Evolutionary conservation across 2,797 vertebrate species (phyloP).

Genomic region (Aeoliscus strigatus): DNA sequence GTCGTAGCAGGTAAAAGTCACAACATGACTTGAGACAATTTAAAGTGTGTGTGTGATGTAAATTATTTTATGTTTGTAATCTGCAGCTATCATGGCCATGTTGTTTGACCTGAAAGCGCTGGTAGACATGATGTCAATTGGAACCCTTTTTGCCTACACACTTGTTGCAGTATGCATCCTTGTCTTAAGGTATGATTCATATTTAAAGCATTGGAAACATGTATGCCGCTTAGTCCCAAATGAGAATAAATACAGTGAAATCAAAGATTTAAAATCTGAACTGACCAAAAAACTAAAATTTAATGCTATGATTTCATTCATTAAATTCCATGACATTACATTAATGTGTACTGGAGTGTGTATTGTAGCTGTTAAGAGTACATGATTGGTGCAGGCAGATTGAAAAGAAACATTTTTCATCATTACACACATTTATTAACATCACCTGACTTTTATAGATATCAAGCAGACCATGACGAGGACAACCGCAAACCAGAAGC

Average conservation of each 20-base stretch:
- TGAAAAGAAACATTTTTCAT: background rate
- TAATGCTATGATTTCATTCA: background rate
- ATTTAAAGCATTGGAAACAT: no score
- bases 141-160: slow-evolving; percentile 83
- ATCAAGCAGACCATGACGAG: slow-evolving; percentile 51
- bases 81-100: slow-evolving; percentile 78
- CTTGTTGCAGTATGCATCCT: slow-evolving; percentile 80
- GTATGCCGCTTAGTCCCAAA: background rate
- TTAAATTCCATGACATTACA: background rate
- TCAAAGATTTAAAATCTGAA: background rate
- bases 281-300: background rate
- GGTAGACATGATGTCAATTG: slow-evolving; percentile 85
- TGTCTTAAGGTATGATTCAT: slow-evolving; percentile 54
- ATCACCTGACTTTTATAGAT: slow-evolving; percentile 60
- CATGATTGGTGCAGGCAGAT: background rate
- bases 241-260: background rate
- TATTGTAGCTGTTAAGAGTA: background rate
- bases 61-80: slow-evolving; percentile 17
- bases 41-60: background rate
- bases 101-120: slow-evolving; percentile 83
- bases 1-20: slow-evolving; percentile 74
- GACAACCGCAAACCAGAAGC: slow-evolving; percentile 47
- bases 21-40: background rate
- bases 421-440: background rate
- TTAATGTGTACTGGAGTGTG: background rate